These are phyloP conservation scores for Dorcus hopei DNA, from an alignment of 2,888 invertebrate species.

Conservation along the genomic window DNA sequence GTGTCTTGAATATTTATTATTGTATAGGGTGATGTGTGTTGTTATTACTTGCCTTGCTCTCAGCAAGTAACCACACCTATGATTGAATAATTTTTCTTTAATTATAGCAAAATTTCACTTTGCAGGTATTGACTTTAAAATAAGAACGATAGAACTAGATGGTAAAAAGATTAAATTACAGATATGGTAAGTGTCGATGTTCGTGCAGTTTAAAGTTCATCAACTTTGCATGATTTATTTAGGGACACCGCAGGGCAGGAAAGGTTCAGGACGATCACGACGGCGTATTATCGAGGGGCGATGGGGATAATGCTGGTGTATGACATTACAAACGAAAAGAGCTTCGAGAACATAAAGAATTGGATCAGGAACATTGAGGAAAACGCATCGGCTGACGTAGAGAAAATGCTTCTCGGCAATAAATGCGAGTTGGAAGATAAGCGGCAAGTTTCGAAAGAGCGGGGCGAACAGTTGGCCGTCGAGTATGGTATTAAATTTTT, in stretches of 20 bases:
- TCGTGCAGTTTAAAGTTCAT: background rate
- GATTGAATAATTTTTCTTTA: background rate
- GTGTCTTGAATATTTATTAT: background rate
- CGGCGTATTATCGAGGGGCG: constrained; percentile 99
- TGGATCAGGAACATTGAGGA: constrained; percentile 99
- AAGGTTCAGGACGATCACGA: constrained; percentile 97
- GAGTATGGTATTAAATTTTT: constrained; percentile 99
- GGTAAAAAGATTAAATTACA: constrained; percentile 98
- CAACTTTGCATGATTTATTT: constrained; percentile 29
- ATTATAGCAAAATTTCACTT: constrained; percentile 30
- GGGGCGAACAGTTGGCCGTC: constrained; percentile 94
- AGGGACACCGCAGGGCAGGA: constrained; percentile 99
- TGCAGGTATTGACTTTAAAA: constrained; percentile 98
- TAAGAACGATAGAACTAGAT: constrained; percentile 96
- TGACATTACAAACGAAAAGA: constrained; percentile 98
- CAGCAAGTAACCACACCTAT: constrained; percentile 17
- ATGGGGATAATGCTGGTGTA: constrained; percentile 99
- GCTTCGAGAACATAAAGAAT: constrained; percentile 98
- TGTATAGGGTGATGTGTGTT: background rate
- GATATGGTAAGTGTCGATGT: constrained; percentile 75
- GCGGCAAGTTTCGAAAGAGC: constrained; percentile 92
- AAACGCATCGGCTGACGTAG: constrained; percentile 97
- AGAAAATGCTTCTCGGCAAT: constrained; percentile 98
- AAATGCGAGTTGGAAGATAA: constrained; percentile 98
- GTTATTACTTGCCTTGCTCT: background rate